phyloP scores from a whole-genome alignment of 2,113 vertebrate genomes.

The Cranoglanis bouderius region DNA sequence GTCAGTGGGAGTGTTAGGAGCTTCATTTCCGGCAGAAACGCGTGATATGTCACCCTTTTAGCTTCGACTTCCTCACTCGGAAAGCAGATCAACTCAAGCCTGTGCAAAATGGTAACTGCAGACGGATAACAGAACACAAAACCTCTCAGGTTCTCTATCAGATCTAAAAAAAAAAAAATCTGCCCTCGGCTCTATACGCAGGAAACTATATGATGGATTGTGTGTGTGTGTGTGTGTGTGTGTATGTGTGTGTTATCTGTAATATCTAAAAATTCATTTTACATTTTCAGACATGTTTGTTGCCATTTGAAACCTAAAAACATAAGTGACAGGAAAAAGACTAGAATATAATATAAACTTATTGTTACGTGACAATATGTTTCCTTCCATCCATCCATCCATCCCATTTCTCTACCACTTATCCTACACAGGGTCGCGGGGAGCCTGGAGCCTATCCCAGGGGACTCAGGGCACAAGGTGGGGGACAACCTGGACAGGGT shows the following conservation, averaged over 20 bases:
- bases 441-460: no score
- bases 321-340: no score
- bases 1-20: slow-evolving; percentile 54
- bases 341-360: no score
- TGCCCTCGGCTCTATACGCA: background rate
- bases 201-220: background rate
- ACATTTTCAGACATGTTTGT: background rate
- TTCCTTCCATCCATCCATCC: no score
- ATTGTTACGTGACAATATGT: no score
- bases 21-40: slow-evolving; percentile 22
- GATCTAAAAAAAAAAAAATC: background rate
- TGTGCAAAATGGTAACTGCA: background rate
- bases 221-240: no score
- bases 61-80: slow-evolving; percentile 45
- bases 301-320: background rate
- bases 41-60: slow-evolving; percentile 7
- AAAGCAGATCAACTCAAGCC: background rate
- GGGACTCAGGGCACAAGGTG: no score
- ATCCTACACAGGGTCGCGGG: no score
- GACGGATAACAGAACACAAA: background rate
- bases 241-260: no score
- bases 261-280: background rate
- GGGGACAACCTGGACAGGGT: no score
- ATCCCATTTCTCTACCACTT: no score
- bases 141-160: background rate